Evolutionary conservation across 2,888 invertebrate species (phyloP).

Genomic region (Heliconius hortense): DNA sequence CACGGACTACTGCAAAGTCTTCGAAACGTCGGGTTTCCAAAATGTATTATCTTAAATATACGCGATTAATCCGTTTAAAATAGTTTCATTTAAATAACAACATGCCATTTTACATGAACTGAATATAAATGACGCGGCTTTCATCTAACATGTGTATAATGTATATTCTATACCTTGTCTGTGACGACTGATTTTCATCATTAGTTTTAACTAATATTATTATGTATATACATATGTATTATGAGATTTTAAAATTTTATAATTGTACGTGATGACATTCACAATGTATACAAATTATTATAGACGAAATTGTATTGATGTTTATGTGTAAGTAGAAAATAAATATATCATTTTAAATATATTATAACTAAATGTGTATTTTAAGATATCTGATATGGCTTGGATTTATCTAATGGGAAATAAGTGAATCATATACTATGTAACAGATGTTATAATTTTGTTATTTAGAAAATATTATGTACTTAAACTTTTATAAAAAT

Average conservation of each 20-base stretch:
- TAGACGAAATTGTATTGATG: constrained; percentile 55
- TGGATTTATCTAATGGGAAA: constrained; percentile 29
- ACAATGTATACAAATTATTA: constrained; percentile 65
- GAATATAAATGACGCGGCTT: constrained; percentile 15
- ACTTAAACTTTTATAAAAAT: background rate
- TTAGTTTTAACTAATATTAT: constrained; percentile 56
- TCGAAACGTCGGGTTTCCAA: too few species aligned
- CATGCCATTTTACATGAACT: constrained; percentile 3
- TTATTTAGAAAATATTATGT: background rate
- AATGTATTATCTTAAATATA: too few species aligned
- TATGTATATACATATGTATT: constrained; percentile 39
- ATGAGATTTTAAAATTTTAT: constrained; percentile 62
- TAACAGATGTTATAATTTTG: constrained; percentile 4
- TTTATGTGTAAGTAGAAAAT: constrained; percentile 49
- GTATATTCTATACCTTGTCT: constrained; percentile 52
- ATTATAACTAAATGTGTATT: constrained; percentile 35
- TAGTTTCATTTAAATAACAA: too few species aligned
- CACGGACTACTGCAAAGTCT: too few species aligned
- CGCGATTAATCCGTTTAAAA: too few species aligned
- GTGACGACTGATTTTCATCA: constrained; percentile 77
- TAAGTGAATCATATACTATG: background rate
- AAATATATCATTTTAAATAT: constrained; percentile 38
- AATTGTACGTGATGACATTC: constrained; percentile 61
- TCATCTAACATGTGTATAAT: constrained; percentile 27
- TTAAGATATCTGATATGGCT: constrained; percentile 29